Conservation (phyloP, 2,797 vertebrate genomes). For the Gobionotothen gibberifrons region DNA sequence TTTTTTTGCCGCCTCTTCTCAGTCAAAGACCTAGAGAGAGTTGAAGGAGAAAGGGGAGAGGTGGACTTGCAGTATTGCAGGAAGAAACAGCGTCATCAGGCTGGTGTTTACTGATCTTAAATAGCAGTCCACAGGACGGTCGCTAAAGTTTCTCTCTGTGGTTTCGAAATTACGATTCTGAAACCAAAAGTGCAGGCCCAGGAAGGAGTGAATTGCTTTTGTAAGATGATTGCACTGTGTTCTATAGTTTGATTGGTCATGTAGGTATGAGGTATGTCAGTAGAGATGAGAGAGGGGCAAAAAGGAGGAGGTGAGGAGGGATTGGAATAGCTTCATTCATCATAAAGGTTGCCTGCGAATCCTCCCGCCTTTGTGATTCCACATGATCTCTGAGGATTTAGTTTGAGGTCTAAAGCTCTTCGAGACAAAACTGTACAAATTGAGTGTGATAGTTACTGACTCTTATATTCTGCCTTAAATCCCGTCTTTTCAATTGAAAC, state of each 20-base stretch:
- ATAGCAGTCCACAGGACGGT: constrained; percentile 48
- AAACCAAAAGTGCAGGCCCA: constrained; percentile 50
- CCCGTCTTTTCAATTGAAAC: constrained; percentile 52
- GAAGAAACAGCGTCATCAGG: constrained; percentile 48
- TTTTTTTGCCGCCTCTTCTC: constrained; percentile 64
- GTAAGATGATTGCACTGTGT: constrained; percentile 59
- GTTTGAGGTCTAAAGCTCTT: constrained; percentile 68
- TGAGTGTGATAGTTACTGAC: constrained; percentile 72
- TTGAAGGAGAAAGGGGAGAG: constrained; percentile 53
- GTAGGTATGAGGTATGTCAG: constrained; percentile 67
- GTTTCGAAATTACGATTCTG: constrained; percentile 69
- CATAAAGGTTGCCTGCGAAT: constrained; percentile 71
- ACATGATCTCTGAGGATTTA: constrained; percentile 77
- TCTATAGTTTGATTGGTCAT: constrained; percentile 58
- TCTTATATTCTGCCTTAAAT: constrained; percentile 61
- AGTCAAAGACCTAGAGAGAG: constrained; percentile 55
- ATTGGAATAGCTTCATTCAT: constrained; percentile 80
- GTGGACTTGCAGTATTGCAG: constrained; percentile 48
- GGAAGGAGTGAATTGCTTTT: constrained; percentile 64
- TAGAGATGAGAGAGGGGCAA: constrained; percentile 60
- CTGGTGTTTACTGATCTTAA: constrained; percentile 68
- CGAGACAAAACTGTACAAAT: constrained; percentile 77
- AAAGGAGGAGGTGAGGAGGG: constrained; percentile 63
- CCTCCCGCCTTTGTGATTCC: constrained; percentile 74
- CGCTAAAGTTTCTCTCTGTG: constrained; percentile 44